Percentiles rank a stretch among this genome's conserved stretches.
Evolutionary conservation across 2,797 vertebrate species (phyloP).

Genomic region (Rhadinocentrus ornatus): DNA sequence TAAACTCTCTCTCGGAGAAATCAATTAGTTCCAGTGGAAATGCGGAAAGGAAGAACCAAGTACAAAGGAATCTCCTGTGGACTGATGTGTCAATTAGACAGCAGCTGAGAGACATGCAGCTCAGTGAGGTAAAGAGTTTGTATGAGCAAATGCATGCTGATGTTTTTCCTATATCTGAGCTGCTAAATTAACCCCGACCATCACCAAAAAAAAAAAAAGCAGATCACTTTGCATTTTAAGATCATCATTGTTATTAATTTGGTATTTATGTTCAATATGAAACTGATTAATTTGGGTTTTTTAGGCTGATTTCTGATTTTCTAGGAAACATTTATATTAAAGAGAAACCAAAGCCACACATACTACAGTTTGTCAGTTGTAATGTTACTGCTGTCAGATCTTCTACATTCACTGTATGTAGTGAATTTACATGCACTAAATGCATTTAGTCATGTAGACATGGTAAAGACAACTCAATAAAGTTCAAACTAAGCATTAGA

Average conservation of each 20-base stretch:
- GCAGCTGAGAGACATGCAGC: slow-evolving; percentile 39
- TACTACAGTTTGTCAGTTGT: too few relatives aligned
- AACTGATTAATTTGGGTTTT: not conserved
- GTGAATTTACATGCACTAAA: too few relatives aligned
- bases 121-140: slow-evolving; percentile 3
- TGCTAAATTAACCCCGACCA: not conserved
- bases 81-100: slow-evolving; percentile 60
- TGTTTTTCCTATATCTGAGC: not conserved
- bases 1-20: slow-evolving; percentile 40
- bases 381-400: too few relatives aligned
- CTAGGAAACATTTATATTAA: not conserved
- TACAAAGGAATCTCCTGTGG: slow-evolving; percentile 46
- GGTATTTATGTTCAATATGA: not conserved
- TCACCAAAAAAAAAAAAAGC: not conserved
- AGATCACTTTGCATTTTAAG: too few relatives aligned
- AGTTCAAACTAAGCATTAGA: too few relatives aligned
- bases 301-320: not conserved
- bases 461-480: too few relatives aligned
- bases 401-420: too few relatives aligned
- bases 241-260: not conserved
- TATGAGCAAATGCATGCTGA: slow-evolving; percentile 1
- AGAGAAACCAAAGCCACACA: not conserved
- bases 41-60: slow-evolving; percentile 51
- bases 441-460: too few relatives aligned
- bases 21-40: slow-evolving; percentile 63